Base-by-base conservation (phyloP, 2,888 invertebrate genomes). In the Lycaena phlaeas region DNA sequence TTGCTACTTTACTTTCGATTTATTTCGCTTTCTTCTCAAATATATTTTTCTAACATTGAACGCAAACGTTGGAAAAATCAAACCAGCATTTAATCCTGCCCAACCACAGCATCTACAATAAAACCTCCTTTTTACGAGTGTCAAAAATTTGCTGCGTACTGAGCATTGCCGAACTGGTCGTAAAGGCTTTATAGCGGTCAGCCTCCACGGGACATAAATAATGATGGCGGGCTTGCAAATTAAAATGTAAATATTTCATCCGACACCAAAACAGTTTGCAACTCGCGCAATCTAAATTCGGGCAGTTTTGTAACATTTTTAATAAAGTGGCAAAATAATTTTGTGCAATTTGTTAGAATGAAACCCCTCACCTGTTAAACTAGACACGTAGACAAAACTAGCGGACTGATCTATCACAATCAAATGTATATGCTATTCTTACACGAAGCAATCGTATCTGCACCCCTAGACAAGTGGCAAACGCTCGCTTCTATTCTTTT, bases 181-280 rank as follows among this genome's bases (percentile, higher is more conserved):
- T 72, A 69, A 73, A 68, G 12, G 51, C 62, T 74, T 73, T 72
- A 72, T 64, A 51, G 67, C 52, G 64, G 64, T 58, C 60, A 51
- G 45, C 40, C 42, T 59, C 14, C 36, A 5, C 14, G 30, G 31
- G 26, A 22, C 17, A 30, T 22, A 22, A 58, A 67, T 67, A 67
- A 70, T 68, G 50, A 49, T 45, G 45, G 57, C 50, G 48, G 59
- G 61, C 68, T 68, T 65, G 61, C 62, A 49, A 52, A 64, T 68
- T 54, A 68, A 70, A 71, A 65, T 68, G 70, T 70, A 57, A 68
- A 58, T 52, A 54, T 48, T 38, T 43, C 44, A 46, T 36, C 22
- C 17, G 12, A 30, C 15, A 30, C 17, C n/a, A 9, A 18, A 4
- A 11, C 34, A 4, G 22, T 18, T 18, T 9, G 22, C 17, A 34